Evolutionary conservation across 2,797 vertebrate genomes (phyloP).

Genomic region (Coilia nasus): DNA sequence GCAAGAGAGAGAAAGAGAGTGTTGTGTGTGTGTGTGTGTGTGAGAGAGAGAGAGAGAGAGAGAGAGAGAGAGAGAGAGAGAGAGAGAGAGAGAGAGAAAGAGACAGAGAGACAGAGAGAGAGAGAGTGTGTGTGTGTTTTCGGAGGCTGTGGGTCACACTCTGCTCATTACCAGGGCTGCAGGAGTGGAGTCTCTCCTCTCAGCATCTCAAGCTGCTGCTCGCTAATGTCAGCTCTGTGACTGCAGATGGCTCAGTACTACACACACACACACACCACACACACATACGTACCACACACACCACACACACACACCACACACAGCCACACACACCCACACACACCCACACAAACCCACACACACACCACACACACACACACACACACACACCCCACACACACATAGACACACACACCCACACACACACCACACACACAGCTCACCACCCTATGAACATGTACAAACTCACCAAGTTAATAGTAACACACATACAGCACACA

Average conservation of each 20-base stretch:
- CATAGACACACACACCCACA: too few relatives aligned
- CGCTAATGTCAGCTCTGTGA: background rate
- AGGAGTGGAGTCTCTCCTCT: background rate
- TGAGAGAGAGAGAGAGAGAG: too few relatives aligned
- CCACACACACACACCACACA: too few relatives aligned
- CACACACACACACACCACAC: background rate
- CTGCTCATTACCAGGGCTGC: background rate
- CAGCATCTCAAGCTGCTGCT: background rate
- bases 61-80: too few relatives aligned
- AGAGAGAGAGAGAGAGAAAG: too few relatives aligned
- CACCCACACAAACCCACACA: background rate
- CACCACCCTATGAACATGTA: too few relatives aligned
- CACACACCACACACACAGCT: too few relatives aligned
- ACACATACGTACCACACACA: background rate
- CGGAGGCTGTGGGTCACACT: background rate
- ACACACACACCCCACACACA: background rate
- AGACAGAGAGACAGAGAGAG: too few relatives aligned
- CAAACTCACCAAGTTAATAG: too few relatives aligned
- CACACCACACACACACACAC: slow-evolving; percentile 5
- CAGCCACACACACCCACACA: background rate
- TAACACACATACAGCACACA: too few relatives aligned
- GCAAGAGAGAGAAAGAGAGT: too few relatives aligned
- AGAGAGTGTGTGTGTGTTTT: background rate
- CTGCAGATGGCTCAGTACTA: background rate
- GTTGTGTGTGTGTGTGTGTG: too few relatives aligned